Conservation (phyloP, 2,113 vertebrate genomes). For the Stercorarius parasiticus region DNA sequence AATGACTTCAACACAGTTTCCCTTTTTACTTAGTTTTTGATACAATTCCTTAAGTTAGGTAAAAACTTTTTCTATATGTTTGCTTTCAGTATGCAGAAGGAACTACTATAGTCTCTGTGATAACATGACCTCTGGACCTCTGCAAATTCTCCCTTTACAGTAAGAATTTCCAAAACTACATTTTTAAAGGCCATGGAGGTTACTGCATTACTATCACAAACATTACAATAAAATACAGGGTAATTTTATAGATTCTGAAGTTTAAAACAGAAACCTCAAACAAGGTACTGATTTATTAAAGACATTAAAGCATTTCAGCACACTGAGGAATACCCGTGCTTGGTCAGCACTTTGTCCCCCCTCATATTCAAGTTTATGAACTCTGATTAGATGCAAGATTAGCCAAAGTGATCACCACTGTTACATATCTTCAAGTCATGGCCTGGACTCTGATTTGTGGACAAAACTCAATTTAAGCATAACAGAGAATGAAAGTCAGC, state of each 20-base stretch:
- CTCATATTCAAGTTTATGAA: background rate
- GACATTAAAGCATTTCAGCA: background rate
- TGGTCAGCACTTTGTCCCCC: background rate
- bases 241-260: background rate
- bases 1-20: background rate
- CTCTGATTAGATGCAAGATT: background rate
- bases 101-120: background rate
- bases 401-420: background rate
- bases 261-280: background rate
- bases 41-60: background rate
- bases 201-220: background rate
- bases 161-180: background rate
- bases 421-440: background rate
- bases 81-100: background rate
- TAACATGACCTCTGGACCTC: background rate
- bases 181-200: background rate
- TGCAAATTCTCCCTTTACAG: background rate
- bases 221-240: background rate
- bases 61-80: background rate
- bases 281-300: background rate
- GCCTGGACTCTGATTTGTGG: background rate
- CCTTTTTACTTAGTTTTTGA: background rate
- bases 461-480: background rate
- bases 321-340: too few relatives aligned
- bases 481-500: background rate